A percentile compares a stretch with the other conserved stretches of the same genome.
Evolutionary conservation across 2,797 vertebrate species (phyloP).

Genomic region (Ctenochaetus hawaiiensis): DNA sequence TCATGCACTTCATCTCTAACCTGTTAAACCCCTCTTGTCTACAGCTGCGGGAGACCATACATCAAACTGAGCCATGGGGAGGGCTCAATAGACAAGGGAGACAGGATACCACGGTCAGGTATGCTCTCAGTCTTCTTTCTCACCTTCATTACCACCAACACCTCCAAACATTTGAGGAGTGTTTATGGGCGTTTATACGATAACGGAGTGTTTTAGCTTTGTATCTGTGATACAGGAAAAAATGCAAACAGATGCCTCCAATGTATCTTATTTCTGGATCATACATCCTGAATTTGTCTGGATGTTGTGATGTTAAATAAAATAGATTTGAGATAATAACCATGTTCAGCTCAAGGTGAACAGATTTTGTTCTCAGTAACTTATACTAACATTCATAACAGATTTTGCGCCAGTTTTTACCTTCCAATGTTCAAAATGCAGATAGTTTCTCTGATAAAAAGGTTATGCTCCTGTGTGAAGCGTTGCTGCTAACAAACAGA

Average conservation of each 20-base stretch:
- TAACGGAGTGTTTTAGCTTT: slow-evolving; percentile 3
- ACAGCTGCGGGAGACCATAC: slow-evolving; percentile 94
- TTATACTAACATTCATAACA: too few relatives aligned
- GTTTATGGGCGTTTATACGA: neutral
- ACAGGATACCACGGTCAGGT: slow-evolving; percentile 90
- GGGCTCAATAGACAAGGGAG: slow-evolving; percentile 86
- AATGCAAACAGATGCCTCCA: neutral
- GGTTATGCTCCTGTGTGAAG: neutral
- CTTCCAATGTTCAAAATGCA: neutral
- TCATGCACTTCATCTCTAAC: slow-evolving; percentile 27
- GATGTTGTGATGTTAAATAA: too few relatives aligned
- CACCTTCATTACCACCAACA: neutral
- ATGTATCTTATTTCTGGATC: neutral
- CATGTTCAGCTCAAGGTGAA: too few relatives aligned
- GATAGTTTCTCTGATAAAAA: slow-evolving; percentile 4
- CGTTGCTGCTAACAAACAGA: neutral
- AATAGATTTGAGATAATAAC: too few relatives aligned
- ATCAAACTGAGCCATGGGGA: slow-evolving; percentile 87
- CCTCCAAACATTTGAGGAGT: neutral
- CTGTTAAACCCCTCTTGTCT: slow-evolving; percentile 53
- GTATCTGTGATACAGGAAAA: neutral
- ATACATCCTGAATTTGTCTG: too few relatives aligned
- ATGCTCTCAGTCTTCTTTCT: slow-evolving; percentile 37
- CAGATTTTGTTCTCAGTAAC: too few relatives aligned
- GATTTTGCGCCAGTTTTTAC: neutral